Evolutionary conservation across 2,888 invertebrate species (phyloP).

Genomic region (Amblyteles armatorius): DNA sequence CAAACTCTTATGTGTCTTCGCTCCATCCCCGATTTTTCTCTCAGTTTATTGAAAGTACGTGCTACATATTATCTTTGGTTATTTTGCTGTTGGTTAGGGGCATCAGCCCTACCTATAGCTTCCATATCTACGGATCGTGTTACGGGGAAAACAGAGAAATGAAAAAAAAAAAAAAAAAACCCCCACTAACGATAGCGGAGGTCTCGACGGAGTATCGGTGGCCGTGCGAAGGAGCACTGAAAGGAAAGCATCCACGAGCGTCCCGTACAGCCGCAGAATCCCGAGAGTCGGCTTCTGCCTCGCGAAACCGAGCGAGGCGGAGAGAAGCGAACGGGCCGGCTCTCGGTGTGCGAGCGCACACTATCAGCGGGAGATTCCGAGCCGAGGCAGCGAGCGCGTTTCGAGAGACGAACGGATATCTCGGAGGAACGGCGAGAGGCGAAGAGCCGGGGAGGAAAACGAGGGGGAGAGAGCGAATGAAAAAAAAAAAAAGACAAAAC

Average conservation of each 20-base stretch:
- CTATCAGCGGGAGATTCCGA: slow-evolving; percentile 4
- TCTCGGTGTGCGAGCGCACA: slow-evolving; percentile 10
- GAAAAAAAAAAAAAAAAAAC: too few relatives aligned
- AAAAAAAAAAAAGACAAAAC: slow-evolving; percentile 2
- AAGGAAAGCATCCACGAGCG: slow-evolving; percentile 33
- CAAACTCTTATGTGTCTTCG: too few relatives aligned
- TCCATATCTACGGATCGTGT: too few relatives aligned
- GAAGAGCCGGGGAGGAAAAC: slow-evolving; percentile 5
- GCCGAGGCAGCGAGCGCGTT: not conserved
- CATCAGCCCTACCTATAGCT: too few relatives aligned
- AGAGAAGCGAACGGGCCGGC: slow-evolving; percentile 26
- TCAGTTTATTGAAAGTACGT: too few relatives aligned
- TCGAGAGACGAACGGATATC: slow-evolving; percentile 10
- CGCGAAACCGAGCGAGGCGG: slow-evolving; percentile 31
- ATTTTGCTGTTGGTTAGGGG: too few relatives aligned
- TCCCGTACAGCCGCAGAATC: not conserved
- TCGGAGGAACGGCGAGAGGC: slow-evolving; percentile 1
- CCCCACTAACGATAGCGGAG: not conserved
- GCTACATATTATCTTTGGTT: too few relatives aligned
- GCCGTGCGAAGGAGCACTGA: slow-evolving; percentile 25
- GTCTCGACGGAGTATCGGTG: slow-evolving; percentile 21
- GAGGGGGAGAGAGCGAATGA: slow-evolving; percentile 25
- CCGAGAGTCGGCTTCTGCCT: slow-evolving; percentile 15
- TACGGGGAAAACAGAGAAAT: too few relatives aligned
- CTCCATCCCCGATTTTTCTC: too few relatives aligned